phyloP scores from a whole-genome alignment of 2,888 invertebrate species.

The Leucoptera coffeella region DNA sequence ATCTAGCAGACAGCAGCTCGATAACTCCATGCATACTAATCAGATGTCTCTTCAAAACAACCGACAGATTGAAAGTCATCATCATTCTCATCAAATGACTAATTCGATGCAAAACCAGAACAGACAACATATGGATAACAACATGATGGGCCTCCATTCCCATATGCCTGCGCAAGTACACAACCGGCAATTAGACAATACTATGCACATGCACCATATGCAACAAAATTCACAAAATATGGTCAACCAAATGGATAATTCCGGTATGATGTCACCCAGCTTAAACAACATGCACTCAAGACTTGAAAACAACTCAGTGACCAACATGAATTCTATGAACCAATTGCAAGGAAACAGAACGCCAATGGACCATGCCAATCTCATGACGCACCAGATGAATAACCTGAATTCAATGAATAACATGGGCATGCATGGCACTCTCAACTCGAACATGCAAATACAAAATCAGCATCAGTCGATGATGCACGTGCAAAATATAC shows the following conservation, averaged over 20 bases:
- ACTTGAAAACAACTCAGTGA: conserved; percentile 31
- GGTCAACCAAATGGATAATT: conserved; percentile 32
- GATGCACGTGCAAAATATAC: conserved; percentile 34
- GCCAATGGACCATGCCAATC: conserved; percentile 31
- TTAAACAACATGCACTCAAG: conserved; percentile 34
- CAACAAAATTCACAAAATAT: conserved; percentile 23
- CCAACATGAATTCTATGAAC: conserved; percentile 29
- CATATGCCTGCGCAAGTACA: conserved; percentile 40
- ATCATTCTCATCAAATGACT: conserved; percentile 42
- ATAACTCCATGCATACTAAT: conserved; percentile 33
- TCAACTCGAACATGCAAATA: conserved; percentile 12
- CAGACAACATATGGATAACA: conserved; percentile 29
- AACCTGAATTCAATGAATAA: conserved; percentile 26
- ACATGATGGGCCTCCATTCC: conserved; percentile 36
- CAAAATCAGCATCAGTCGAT: conserved; percentile 8
- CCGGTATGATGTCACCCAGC: conserved; percentile 18
- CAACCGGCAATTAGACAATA: conserved; percentile 32
- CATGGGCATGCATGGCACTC: conserved; percentile 33
- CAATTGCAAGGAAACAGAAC: conserved; percentile 36
- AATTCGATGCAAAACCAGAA: conserved; percentile 42
- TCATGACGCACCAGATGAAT: conserved; percentile 42
- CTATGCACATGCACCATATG: conserved; percentile 43
- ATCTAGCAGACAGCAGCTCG: conserved; percentile 24
- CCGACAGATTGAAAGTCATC: conserved; percentile 37
- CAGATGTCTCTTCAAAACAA: conserved; percentile 36